Percentiles rank a stretch among this genome's conserved stretches.
Conservation (phyloP, 2,888 invertebrate species). For the Lasioglossum lativentre region DNA sequence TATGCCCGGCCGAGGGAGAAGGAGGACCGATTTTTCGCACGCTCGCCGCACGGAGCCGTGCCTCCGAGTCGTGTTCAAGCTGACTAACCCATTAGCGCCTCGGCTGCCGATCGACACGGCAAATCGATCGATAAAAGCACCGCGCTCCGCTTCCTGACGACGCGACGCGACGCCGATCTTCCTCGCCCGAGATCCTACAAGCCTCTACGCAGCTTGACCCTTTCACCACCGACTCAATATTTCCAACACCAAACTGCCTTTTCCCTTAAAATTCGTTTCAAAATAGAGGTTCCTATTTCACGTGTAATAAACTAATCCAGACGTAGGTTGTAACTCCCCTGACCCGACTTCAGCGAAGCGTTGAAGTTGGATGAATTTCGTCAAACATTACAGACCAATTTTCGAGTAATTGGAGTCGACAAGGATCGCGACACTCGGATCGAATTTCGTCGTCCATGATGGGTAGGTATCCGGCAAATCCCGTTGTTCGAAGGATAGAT, state of each 20-base stretch:
- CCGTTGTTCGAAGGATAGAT: slow-evolving; percentile 1
- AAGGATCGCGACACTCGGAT: background rate
- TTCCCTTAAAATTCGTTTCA: too few relatives aligned
- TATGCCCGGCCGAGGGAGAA: slow-evolving; percentile 10
- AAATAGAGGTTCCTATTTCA: background rate
- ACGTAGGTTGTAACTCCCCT: too few relatives aligned
- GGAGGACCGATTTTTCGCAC: slow-evolving; percentile 63
- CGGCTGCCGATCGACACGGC: slow-evolving; percentile 71
- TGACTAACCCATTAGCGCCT: slow-evolving; percentile 74
- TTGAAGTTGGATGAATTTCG: background rate
- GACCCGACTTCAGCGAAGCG: too few relatives aligned
- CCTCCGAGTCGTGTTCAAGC: slow-evolving; percentile 59
- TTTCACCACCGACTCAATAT: background rate
- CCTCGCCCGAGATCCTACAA: background rate
- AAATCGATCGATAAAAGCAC: slow-evolving; percentile 71
- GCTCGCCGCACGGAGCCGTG: slow-evolving; percentile 44
- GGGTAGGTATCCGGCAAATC: background rate
- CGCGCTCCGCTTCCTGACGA: slow-evolving; percentile 58
- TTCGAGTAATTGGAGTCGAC: background rate
- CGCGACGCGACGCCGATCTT: background rate
- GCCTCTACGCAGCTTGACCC: background rate
- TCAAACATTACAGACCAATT: background rate
- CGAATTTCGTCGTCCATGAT: background rate
- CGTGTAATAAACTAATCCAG: too few relatives aligned
- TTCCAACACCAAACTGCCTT: background rate